Conservation (phyloP, 2,888 invertebrate species). For the Griposia aprilina region DNA sequence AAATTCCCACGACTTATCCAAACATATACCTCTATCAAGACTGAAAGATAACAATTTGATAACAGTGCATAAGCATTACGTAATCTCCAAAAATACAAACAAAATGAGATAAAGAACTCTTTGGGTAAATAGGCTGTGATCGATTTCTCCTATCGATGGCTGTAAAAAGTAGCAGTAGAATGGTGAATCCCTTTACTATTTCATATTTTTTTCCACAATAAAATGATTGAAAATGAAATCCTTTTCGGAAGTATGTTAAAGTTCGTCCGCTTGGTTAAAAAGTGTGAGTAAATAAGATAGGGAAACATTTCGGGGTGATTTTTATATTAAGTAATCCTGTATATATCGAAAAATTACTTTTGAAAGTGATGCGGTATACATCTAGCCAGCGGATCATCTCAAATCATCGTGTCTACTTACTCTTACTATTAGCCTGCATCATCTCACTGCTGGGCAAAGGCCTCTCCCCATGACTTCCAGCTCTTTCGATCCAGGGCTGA, state of each 20-base stretch:
- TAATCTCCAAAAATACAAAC: slow-evolving; percentile 33
- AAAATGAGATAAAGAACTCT: slow-evolving; percentile 31
- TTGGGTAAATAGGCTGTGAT: slow-evolving; percentile 23
- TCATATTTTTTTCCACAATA: neutral
- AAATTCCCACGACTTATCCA: slow-evolving; percentile 27
- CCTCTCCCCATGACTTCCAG: no score
- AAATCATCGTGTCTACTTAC: no score
- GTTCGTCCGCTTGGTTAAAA: neutral
- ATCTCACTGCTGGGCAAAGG: no score
- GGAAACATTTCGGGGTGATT: neutral
- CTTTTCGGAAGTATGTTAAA: neutral
- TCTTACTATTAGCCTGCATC: no score
- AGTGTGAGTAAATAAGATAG: neutral
- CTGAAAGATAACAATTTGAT: slow-evolving; percentile 17
- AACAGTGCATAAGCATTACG: slow-evolving; percentile 14
- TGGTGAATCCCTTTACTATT: neutral
- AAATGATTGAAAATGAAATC: neutral
- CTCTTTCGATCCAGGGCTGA: no score
- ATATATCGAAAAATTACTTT: neutral
- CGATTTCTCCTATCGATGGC: slow-evolving; percentile 20
- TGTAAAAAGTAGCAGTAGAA: neutral
- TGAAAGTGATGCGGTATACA: no score
- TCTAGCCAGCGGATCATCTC: no score
- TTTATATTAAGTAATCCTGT: neutral
- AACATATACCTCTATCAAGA: slow-evolving; percentile 7